These are phyloP conservation scores for Apodemus sylvaticus DNA, from an alignment of 2,113 vertebrate genomes.

Conservation along the genomic window DNA sequence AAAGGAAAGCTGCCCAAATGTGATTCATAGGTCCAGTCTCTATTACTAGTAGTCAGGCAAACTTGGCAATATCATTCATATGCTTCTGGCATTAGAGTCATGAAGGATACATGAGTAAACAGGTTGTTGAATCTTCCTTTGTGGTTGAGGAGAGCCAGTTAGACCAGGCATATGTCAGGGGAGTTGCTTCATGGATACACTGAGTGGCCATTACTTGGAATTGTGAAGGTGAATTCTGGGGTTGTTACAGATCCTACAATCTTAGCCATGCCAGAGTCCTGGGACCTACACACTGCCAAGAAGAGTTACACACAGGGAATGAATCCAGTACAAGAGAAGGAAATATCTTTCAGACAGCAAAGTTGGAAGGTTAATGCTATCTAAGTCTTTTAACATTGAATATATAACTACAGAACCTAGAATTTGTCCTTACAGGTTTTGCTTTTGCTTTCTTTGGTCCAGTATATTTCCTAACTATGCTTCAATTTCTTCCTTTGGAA, in stretches of 20 bases:
- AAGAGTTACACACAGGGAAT: background rate
- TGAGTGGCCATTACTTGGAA: background rate
- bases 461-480: background rate
- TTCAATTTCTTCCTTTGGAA: background rate
- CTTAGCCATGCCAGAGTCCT: background rate
- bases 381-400: background rate
- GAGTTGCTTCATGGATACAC: background rate
- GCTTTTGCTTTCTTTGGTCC: background rate
- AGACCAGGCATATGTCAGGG: background rate
- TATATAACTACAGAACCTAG: background rate
- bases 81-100: background rate
- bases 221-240: background rate
- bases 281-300: background rate
- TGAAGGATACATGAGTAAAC: background rate
- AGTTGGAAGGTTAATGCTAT: background rate
- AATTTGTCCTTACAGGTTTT: background rate
- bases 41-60: background rate
- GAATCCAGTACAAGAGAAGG: background rate
- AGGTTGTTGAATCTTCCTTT: background rate
- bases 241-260: background rate
- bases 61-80: background rate
- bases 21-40: background rate
- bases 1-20: background rate
- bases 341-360: background rate
- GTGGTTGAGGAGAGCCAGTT: background rate